phyloP scores from a whole-genome alignment of 64 coral and sea anemone genomes.

The Stichodactyla mertensii region DNA sequence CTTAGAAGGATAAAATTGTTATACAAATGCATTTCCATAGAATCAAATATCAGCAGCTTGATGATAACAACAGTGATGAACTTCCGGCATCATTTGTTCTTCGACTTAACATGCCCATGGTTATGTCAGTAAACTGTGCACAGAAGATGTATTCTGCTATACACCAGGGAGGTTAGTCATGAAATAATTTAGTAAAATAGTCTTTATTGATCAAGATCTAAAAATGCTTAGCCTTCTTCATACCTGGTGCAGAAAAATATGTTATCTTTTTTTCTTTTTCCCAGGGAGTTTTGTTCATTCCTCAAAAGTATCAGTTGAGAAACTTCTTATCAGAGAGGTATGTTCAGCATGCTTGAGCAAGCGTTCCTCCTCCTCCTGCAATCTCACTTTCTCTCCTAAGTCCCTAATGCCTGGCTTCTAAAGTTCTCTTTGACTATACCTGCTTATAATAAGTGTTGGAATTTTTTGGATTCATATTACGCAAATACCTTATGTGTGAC shows the following conservation, averaged over 20 bases:
- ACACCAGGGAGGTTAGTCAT: constrained; percentile 43
- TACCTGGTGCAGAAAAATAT: too few relatives aligned
- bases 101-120: constrained; percentile 72
- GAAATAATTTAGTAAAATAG: background rate
- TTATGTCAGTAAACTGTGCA: constrained; percentile 57
- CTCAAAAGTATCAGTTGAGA: constrained; percentile 71
- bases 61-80: constrained; percentile 96
- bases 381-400: too few relatives aligned
- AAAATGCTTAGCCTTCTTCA: too few relatives aligned
- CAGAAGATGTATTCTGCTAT: constrained; percentile 67
- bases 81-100: constrained; percentile 92
- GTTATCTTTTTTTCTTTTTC: background rate
- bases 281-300: constrained; percentile 77
- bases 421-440: too few relatives aligned
- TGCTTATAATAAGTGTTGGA: too few relatives aligned
- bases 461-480: too few relatives aligned
- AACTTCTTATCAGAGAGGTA: constrained; percentile 79
- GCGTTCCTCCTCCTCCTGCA: too few relatives aligned
- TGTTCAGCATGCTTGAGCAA: background rate
- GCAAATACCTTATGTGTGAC: too few relatives aligned
- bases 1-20: background rate
- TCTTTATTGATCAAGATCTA: too few relatives aligned
- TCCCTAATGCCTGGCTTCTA: too few relatives aligned
- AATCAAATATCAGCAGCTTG: constrained; percentile 69
- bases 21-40: constrained; percentile 20